phyloP scores from a whole-genome alignment of 2,113 vertebrate species.

The Syngnathus typhle region DNA sequence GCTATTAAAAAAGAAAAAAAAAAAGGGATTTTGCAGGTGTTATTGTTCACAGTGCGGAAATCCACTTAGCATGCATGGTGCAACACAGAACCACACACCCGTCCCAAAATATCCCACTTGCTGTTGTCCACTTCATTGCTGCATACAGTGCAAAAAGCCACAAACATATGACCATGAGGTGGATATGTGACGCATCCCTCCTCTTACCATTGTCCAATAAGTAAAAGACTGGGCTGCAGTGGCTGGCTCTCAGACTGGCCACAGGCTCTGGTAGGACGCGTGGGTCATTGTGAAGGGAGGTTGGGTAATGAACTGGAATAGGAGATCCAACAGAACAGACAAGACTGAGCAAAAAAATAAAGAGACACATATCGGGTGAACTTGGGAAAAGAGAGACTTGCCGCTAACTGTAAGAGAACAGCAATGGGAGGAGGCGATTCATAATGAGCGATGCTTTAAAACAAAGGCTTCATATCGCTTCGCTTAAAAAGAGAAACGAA shows the following conservation, averaged over 20 bases:
- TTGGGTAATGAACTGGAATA: conserved; percentile 74
- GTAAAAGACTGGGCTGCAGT: conserved; percentile 79
- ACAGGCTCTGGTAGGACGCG: conserved; percentile 67
- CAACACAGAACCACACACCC: conserved; percentile 42
- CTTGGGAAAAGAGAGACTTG: conserved; percentile 41
- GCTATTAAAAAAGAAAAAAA: background rate
- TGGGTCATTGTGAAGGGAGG: conserved; percentile 72
- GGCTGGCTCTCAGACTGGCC: conserved; percentile 73
- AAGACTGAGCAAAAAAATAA: conserved; percentile 47
- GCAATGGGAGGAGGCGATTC: conserved; percentile 25
- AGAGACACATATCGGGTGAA: conserved; percentile 40
- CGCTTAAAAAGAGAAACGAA: background rate
- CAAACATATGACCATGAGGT: conserved; percentile 50
- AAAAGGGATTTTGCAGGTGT: conserved; percentile 10
- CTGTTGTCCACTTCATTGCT: conserved; percentile 6
- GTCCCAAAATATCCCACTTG: conserved; percentile 17
- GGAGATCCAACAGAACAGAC: conserved; percentile 67
- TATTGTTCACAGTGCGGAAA: conserved; percentile 57
- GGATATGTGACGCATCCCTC: conserved; percentile 40
- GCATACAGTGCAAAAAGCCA: conserved; percentile 29
- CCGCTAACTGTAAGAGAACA: conserved; percentile 36
- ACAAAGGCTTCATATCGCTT: background rate
- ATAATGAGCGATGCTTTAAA: conserved; percentile 18
- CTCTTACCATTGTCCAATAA: conserved; percentile 79
- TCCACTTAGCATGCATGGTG: conserved; percentile 52